These are phyloP conservation scores for Mimas tiliae DNA, from an alignment of 2,888 invertebrate genomes.

Conservation along the genomic window DNA sequence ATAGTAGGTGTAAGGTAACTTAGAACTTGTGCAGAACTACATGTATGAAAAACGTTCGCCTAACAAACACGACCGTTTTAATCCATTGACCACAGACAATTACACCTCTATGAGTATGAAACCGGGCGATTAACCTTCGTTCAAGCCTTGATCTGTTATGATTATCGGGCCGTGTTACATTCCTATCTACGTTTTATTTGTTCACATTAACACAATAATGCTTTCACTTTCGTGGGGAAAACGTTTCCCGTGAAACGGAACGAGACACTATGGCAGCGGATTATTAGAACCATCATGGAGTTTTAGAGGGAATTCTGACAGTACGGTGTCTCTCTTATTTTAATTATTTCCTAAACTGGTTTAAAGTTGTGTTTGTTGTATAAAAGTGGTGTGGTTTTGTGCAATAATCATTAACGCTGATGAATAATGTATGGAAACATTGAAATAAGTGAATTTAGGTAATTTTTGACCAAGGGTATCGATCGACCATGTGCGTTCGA, in stretches of 20 bases:
- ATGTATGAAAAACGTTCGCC: conserved; percentile 16
- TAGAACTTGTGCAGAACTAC: background rate
- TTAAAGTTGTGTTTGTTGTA: no score
- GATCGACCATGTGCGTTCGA: no score
- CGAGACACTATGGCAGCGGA: conserved; percentile 31
- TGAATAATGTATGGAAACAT: no score
- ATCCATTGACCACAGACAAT: conserved; percentile 25
- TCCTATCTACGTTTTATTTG: conserved; percentile 42
- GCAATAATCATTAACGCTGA: no score
- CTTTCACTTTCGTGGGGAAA: conserved; percentile 44
- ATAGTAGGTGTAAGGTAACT: background rate
- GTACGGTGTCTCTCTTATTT: no score
- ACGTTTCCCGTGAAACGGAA: conserved; percentile 41
- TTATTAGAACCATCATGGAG: background rate
- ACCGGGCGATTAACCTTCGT: conserved; percentile 24
- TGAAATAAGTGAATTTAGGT: no score
- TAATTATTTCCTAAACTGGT: no score
- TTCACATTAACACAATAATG: conserved; percentile 33
- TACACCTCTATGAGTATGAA: conserved; percentile 14
- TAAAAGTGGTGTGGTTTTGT: no score
- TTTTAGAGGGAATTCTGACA: no score
- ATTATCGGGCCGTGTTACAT: conserved; percentile 34
- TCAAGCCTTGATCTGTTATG: conserved; percentile 41
- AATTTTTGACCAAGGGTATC: no score
- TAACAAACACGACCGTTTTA: conserved; percentile 14